Evolutionary conservation across 2,113 vertebrate genomes (phyloP).

Genomic region (Aplodontia rufa): DNA sequence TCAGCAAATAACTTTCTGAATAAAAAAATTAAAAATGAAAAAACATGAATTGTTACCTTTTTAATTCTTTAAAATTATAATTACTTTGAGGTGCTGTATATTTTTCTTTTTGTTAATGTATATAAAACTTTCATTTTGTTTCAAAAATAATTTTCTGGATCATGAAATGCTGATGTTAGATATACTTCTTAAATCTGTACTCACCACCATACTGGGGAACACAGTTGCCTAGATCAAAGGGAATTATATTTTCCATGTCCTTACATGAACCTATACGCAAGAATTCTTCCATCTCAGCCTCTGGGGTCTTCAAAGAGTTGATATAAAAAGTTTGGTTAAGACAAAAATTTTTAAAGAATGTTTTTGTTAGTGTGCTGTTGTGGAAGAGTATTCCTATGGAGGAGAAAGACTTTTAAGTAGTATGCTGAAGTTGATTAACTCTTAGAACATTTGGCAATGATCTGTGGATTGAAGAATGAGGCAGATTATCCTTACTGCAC

Average conservation of each 20-base stretch:
- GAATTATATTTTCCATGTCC: not conserved
- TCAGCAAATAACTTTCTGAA: too few species aligned
- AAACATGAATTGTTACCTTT: not conserved
- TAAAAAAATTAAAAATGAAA: too few species aligned
- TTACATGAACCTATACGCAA: not conserved
- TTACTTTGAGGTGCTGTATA: not conserved
- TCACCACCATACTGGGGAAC: not conserved
- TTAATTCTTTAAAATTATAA: conserved; percentile 28
- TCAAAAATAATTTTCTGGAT: not conserved
- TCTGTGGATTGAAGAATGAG: not conserved
- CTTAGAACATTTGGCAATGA: conserved; percentile 15
- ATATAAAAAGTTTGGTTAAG: not conserved
- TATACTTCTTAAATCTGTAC: not conserved
- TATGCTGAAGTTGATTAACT: not conserved
- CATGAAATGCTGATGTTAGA: not conserved
- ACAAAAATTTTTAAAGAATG: not conserved
- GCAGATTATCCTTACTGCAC: not conserved
- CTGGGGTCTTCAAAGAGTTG: not conserved
- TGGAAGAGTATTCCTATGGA: not conserved
- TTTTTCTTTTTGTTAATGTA: conserved; percentile 42
- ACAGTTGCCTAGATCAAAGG: not conserved
- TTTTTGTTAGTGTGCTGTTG: not conserved
- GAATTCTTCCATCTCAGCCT: not conserved
- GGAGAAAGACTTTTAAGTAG: not conserved
- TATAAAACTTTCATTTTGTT: not conserved